These are phyloP conservation scores for Sebastolobus alascanus DNA, from an alignment of 2,797 vertebrate species.

Conservation along the genomic window DNA sequence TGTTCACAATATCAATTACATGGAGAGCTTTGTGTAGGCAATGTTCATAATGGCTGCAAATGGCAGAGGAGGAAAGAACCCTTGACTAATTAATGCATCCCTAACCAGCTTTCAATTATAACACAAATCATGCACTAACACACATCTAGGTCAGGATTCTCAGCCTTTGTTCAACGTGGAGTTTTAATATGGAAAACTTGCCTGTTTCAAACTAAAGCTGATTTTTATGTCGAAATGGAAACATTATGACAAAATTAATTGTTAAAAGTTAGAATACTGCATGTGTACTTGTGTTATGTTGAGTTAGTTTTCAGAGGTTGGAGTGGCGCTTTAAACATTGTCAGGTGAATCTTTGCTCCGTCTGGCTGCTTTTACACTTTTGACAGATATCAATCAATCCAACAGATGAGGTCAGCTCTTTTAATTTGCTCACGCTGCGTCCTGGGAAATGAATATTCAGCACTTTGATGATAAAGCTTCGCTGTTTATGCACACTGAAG, in stretches of 20 bases:
- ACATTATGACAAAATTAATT: not conserved
- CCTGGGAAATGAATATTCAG: constrained; percentile 78
- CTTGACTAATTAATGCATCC: constrained; percentile 85
- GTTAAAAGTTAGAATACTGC: not conserved
- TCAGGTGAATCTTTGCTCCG: constrained; percentile 67
- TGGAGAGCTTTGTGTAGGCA: constrained; percentile 78
- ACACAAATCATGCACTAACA: constrained; percentile 81
- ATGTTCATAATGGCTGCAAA: constrained; percentile 79
- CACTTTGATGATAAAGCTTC: constrained; percentile 68
- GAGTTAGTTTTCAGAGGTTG: not conserved
- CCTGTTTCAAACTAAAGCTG: constrained; percentile 24
- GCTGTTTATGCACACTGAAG: constrained; percentile 70
- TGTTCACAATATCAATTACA: constrained; percentile 88
- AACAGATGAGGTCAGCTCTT: constrained; percentile 72
- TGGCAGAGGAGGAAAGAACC: constrained; percentile 74
- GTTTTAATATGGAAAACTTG: constrained; percentile 35
- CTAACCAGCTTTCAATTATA: constrained; percentile 84
- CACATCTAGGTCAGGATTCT: constrained; percentile 84
- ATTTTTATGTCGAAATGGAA: not conserved
- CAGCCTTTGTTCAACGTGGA: constrained; percentile 60
- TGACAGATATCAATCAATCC: constrained; percentile 79
- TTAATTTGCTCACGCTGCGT: constrained; percentile 68
- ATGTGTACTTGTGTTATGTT: not conserved
- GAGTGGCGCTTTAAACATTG: constrained; percentile 19
- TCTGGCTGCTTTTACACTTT: constrained; percentile 52